These are phyloP conservation scores for Dromius quadrimaculatus DNA, from an alignment of 2,888 invertebrate species.

Conservation along the genomic window DNA sequence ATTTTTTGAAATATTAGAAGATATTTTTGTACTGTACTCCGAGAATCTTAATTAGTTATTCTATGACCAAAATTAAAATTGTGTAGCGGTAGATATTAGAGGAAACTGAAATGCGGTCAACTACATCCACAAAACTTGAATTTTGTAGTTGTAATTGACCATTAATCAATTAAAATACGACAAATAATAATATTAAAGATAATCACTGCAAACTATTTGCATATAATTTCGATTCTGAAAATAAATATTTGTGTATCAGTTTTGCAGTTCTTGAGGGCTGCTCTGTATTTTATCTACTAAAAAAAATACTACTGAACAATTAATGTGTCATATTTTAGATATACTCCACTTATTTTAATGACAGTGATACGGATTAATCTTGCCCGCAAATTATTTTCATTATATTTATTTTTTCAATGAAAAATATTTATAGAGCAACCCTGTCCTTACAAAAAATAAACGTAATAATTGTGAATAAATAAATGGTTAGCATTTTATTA, in stretches of 20 bases:
- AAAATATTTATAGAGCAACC: neutral
- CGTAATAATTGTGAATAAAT: slow-evolving; percentile 29
- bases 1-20: neutral
- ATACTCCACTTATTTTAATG: too few species aligned
- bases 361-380: too few species aligned
- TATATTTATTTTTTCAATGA: neutral
- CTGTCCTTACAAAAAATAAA: neutral
- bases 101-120: too few species aligned
- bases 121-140: too few species aligned
- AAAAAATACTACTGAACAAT: too few species aligned
- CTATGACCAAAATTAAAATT: slow-evolving; percentile 25
- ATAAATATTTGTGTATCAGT: slow-evolving; percentile 38
- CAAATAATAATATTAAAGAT: slow-evolving; percentile 29
- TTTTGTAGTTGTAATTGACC: too few species aligned
- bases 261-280: slow-evolving; percentile 30
- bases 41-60: slow-evolving; percentile 5
- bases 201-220: slow-evolving; percentile 27
- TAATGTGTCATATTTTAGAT: too few species aligned
- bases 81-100: too few species aligned
- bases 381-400: neutral
- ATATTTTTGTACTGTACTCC: slow-evolving; percentile 7
- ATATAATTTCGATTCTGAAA: slow-evolving; percentile 17
- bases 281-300: too few species aligned
- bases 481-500: slow-evolving; percentile 45
- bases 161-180: slow-evolving; percentile 11